phyloP scores from a whole-genome alignment of 1,140 invertebrate species.

The Elymnias hypermnestra region DNA sequence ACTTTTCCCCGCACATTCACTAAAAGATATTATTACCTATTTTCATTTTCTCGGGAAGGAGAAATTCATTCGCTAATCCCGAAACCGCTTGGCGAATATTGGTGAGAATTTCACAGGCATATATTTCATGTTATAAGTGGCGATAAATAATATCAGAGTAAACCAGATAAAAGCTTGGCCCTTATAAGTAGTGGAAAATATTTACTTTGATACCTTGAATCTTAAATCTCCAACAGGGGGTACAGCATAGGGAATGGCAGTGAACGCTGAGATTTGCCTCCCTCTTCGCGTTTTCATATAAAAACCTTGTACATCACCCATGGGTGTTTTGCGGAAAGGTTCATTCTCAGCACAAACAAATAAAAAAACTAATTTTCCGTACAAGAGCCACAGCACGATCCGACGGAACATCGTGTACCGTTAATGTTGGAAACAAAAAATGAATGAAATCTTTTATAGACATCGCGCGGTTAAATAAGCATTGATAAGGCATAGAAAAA shows the following conservation, averaged over 20 bases:
- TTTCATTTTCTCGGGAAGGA: no score
- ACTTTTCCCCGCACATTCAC: no score
- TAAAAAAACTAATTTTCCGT: constrained; percentile 1
- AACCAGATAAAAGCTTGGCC: no score
- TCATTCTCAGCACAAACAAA: constrained; percentile 7
- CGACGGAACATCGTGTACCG: constrained; percentile 9
- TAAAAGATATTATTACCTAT: no score
- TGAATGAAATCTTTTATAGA: constrained; percentile 32
- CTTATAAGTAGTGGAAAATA: background rate
- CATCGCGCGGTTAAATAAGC: constrained; percentile 22
- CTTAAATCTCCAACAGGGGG: constrained; percentile 80
- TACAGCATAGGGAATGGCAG: constrained; percentile 80
- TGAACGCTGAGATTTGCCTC: constrained; percentile 71
- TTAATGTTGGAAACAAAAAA: constrained; percentile 32
- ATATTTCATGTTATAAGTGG: no score
- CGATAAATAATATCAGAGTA: no score
- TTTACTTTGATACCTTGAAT: constrained; percentile 75
- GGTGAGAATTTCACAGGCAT: no score
- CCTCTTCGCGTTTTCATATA: constrained; percentile 67
- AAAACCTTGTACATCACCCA: constrained; percentile 66
- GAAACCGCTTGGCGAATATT: no score
- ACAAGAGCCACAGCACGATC: background rate
- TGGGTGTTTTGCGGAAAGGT: constrained; percentile 25
- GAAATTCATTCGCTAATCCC: no score
- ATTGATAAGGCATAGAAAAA: constrained; percentile 8